Conservation (phyloP, 2,113 vertebrate species). For the Dryoscopus gambensis region DNA sequence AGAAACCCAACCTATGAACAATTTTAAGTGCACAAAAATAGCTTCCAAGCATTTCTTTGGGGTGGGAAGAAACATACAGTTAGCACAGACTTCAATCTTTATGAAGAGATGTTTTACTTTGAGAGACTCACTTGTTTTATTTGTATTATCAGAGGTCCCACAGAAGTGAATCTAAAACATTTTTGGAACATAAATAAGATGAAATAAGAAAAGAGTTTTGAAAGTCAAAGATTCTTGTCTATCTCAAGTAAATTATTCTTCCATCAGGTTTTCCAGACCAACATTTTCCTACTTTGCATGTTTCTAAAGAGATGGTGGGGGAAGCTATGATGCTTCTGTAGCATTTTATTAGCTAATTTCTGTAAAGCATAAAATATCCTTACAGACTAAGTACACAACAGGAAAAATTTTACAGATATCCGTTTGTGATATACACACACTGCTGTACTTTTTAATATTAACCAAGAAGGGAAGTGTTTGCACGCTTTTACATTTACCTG, state of each 20-base stretch:
- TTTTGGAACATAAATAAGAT: neutral
- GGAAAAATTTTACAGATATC: neutral
- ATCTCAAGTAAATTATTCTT: neutral
- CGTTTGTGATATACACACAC: neutral
- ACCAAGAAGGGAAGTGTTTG: neutral
- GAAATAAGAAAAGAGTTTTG: neutral
- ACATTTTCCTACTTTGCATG: neutral
- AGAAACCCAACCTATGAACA: neutral
- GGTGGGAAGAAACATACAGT: neutral
- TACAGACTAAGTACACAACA: rapidly evolving
- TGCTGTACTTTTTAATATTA: neutral
- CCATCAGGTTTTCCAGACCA: neutral
- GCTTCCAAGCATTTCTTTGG: neutral
- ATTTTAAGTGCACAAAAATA: neutral
- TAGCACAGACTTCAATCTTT: neutral
- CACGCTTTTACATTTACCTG: neutral
- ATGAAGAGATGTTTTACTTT: neutral
- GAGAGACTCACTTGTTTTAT: neutral
- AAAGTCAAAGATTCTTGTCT: neutral
- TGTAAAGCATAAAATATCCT: neutral
- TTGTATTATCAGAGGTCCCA: neutral
- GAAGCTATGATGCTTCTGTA: neutral
- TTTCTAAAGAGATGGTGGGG: neutral
- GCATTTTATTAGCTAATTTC: neutral
- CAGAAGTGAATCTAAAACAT: neutral